Percentiles rank a stretch among this genome's conserved stretches.
Evolutionary conservation across 1,140 invertebrate genomes (phyloP).

Genomic region (Drosophila murphyi): DNA sequence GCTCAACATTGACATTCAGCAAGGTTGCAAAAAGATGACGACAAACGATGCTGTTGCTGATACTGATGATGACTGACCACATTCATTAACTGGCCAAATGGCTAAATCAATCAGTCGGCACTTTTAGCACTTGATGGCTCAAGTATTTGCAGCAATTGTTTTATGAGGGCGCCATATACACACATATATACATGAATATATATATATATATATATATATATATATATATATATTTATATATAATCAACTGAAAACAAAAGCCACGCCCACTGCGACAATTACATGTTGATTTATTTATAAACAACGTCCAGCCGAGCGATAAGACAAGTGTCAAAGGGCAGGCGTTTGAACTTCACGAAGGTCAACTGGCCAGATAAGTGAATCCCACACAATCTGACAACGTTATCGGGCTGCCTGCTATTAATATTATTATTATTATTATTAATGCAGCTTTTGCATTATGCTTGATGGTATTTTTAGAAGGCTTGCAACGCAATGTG

Average conservation of each 20-base stretch:
- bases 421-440: neutral
- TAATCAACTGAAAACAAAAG: slow-evolving; percentile 25
- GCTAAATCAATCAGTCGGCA: slow-evolving; percentile 30
- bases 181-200: neutral
- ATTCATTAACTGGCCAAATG: slow-evolving; percentile 1
- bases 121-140: neutral
- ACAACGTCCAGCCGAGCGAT: slow-evolving; percentile 48
- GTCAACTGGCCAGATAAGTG: slow-evolving; percentile 59
- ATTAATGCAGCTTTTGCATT: neutral
- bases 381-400: slow-evolving; percentile 2
- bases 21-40: slow-evolving; percentile 32
- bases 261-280: slow-evolving; percentile 60
- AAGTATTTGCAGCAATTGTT: slow-evolving; percentile 16
- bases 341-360: slow-evolving; percentile 75
- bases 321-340: slow-evolving; percentile 73
- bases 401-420: neutral
- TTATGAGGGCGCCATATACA: slow-evolving; percentile 31
- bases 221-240: slow-evolving; percentile 10
- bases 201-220: slow-evolving; percentile 4
- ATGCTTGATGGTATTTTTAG: slow-evolving; percentile 3
- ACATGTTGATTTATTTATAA: slow-evolving; percentile 54
- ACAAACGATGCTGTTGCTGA: neutral
- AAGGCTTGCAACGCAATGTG: slow-evolving; percentile 15
- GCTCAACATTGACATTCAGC: slow-evolving; percentile 41
- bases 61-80: neutral